phyloP scores from a whole-genome alignment of 2,888 invertebrate genomes.

The Meliscaeva auricollis region DNA sequence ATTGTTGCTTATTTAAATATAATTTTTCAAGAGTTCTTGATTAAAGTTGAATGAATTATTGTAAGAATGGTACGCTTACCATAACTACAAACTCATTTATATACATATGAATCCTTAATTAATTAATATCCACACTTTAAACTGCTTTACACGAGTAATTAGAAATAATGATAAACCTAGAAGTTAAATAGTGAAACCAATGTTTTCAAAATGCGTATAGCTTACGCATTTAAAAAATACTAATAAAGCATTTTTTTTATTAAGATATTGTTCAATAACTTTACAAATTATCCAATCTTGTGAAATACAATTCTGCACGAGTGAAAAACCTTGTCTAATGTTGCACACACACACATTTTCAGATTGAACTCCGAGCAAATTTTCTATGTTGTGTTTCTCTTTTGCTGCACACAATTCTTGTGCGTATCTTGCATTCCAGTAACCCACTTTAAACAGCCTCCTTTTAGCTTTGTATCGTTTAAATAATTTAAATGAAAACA shows the following conservation, averaged over 20 bases:
- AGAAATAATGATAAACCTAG: too few relatives aligned
- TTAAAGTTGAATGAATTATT: slow-evolving; percentile 12
- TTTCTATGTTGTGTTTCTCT: background rate
- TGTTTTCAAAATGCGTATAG: too few relatives aligned
- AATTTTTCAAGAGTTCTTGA: slow-evolving; percentile 2
- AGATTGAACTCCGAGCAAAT: background rate
- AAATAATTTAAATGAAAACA: slow-evolving; percentile 51
- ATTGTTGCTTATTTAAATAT: background rate
- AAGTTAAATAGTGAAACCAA: too few relatives aligned
- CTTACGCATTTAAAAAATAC: slow-evolving; percentile 1
- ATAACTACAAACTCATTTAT: background rate
- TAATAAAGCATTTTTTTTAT: too few relatives aligned
- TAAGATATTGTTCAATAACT: too few relatives aligned
- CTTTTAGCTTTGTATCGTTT: slow-evolving; percentile 19
- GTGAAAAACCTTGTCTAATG: too few relatives aligned
- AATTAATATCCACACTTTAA: background rate
- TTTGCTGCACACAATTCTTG: background rate
- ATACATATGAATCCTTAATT: background rate
- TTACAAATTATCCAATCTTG: slow-evolving; percentile 9
- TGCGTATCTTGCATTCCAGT: slow-evolving; percentile 44
- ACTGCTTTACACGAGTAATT: too few relatives aligned
- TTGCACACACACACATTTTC: background rate
- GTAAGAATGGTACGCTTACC: background rate
- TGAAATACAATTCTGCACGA: background rate
- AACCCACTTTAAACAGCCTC: slow-evolving; percentile 58